Evolutionary conservation across 2,797 vertebrate genomes (phyloP).

Genomic region (Smutsia gigantea): DNA sequence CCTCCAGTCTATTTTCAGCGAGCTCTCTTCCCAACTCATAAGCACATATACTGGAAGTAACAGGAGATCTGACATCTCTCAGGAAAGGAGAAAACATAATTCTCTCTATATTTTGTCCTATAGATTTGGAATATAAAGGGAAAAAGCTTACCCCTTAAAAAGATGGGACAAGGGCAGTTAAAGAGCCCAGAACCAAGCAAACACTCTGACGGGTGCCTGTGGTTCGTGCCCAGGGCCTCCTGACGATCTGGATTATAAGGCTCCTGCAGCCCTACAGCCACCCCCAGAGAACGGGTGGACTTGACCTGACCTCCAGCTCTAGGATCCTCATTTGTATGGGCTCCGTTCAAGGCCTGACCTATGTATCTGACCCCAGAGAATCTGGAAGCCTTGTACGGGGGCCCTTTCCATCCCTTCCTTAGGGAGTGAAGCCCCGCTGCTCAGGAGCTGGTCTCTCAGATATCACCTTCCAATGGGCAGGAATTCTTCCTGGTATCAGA

Average conservation of each 20-base stretch:
- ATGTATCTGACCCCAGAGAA: not conserved
- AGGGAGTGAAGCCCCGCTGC: not conserved
- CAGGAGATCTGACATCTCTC: not conserved
- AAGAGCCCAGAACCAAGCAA: not conserved
- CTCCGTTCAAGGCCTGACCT: not conserved
- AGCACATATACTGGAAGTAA: not conserved
- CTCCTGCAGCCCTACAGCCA: not conserved
- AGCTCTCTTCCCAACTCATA: not conserved
- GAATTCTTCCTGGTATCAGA: not conserved
- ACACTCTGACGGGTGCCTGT: not conserved
- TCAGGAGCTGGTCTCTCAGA: too few species aligned
- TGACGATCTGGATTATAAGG: not conserved
- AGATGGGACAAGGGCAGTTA: not conserved
- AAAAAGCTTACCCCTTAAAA: not conserved
- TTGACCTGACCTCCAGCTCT: not conserved
- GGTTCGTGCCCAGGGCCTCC: not conserved
- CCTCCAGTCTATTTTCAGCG: not conserved
- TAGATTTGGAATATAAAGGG: not conserved
- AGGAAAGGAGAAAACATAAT: not conserved
- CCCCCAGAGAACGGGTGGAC: too few species aligned
- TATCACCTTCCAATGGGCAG: not conserved
- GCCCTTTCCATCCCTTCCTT: too few species aligned
- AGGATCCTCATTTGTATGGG: fast-evolving
- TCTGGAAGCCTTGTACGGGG: too few species aligned
- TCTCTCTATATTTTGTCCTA: not conserved